Conservation (phyloP, 2,113 vertebrate genomes). For the Tachycineta bicolor region DNA sequence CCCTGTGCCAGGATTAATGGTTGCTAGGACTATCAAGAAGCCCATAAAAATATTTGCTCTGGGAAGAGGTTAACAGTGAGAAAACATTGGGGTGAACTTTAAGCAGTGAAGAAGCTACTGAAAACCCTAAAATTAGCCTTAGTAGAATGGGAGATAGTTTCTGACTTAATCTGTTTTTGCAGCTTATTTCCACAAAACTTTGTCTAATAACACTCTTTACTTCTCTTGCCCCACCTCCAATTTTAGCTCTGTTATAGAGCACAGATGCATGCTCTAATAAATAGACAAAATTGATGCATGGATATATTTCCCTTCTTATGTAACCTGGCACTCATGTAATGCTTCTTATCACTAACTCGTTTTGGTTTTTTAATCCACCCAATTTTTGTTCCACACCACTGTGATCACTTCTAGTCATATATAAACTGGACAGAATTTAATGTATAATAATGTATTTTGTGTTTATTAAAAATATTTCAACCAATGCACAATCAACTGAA, state of each 20-base stretch:
- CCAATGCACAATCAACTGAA: background rate
- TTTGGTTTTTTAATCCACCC: background rate
- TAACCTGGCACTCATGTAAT: background rate
- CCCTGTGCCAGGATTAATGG: background rate
- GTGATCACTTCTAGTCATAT: background rate
- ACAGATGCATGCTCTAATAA: background rate
- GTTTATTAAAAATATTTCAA: background rate
- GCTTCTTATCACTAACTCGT: background rate
- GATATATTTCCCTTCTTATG: background rate
- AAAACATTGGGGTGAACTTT: background rate
- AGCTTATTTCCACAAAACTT: background rate
- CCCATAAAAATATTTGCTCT: background rate
- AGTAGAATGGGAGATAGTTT: background rate
- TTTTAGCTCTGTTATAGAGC: background rate
- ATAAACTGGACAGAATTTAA: background rate
- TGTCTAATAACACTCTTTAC: background rate
- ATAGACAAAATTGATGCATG: background rate
- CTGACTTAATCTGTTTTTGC: background rate
- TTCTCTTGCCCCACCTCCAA: background rate
- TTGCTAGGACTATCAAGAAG: background rate
- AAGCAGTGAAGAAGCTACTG: background rate
- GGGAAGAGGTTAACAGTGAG: background rate
- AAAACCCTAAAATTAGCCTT: background rate
- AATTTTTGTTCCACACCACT: background rate
- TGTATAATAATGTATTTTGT: background rate